These are phyloP conservation scores for Mimumesa dahlbomi DNA, from an alignment of 2,888 invertebrate species.

Conservation along the genomic window DNA sequence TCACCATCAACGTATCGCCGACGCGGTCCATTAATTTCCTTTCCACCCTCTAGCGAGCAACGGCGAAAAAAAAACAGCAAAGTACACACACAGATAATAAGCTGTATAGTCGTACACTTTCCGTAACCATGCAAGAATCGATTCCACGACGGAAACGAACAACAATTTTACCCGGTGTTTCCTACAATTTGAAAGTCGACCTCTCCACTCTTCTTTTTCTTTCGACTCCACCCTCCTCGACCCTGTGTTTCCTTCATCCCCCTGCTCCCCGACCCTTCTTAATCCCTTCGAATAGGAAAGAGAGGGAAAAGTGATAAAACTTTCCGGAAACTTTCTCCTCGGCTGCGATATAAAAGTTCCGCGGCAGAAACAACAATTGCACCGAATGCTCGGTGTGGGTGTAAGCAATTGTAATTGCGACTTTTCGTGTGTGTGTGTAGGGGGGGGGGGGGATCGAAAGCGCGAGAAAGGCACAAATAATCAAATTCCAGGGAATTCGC, in stretches of 20 bases:
- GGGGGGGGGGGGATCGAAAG: no score
- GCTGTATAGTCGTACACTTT: no score
- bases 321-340: constrained; percentile 34
- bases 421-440: not conserved
- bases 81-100: no score
- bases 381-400: not conserved
- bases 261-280: not conserved
- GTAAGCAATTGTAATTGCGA: constrained; percentile 31
- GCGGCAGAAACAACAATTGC: constrained; percentile 3
- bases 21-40: constrained; percentile 33
- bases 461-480: constrained; percentile 13
- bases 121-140: no score
- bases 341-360: constrained; percentile 35
- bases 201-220: not conserved
- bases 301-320: constrained; percentile 33
- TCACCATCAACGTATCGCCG: constrained; percentile 22
- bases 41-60: not conserved
- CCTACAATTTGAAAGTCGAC: constrained; percentile 31
- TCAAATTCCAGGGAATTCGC: constrained; percentile 54
- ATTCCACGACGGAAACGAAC: constrained; percentile 8
- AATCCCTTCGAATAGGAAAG: not conserved
- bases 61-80: not conserved
- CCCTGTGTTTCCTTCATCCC: not conserved
- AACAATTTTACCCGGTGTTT: constrained; percentile 9
- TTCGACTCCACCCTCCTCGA: not conserved